Evolutionary conservation across 2,113 vertebrate species (phyloP), one percentile per base, ranked within the genome.

Genomic region (Ceyx cyanopectus): DNA sequence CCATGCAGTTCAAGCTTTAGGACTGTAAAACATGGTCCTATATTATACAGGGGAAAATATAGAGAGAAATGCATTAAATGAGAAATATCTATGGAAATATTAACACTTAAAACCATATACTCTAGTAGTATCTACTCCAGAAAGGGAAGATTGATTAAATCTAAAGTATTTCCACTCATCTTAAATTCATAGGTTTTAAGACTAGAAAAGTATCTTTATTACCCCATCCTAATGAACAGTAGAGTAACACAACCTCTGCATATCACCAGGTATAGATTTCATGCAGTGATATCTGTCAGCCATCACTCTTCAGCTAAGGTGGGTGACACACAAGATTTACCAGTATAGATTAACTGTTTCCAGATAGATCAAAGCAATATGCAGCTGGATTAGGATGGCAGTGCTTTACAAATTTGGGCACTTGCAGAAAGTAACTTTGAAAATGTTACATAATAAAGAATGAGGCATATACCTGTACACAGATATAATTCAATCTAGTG

Each of bases 381-480:
- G 10, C 7, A 34, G 6, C 4, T 37, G 24, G 9, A 34, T 40
- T 37, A 67, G 20, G 15, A n/a, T 32, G 13, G 1, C 9, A n/a
- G 12, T 14, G 21, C 4, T 91, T 50, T 56, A 41, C 9, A 58
- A 11, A 46, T 20, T 2, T 41, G 9, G 4, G 3, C 4, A 14
- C 14, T 43, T 21, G 3, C 21, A 73, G 26, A 83, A 54, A 40
- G 1, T 2, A 30, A 12, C 30, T 72, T 76, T 43, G 9, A 62
- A 82, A 67, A 72, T 9, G 4, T 30, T 4, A 22, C 6, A 7
- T 56, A 45, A 6, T 9, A 8, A 17, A 53, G 26, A 43, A 68
- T 48, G 7, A 65, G 1, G 8, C 50, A 21, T 40, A 23, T 5
- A 29, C 1, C 4, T 4, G 1, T 6, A 26, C 1, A 7, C 18